A percentile compares a stretch with the other conserved stretches of the same genome.
phyloP scores from a whole-genome alignment of 2,113 vertebrate species.

The Cephalopholis sonnerati region DNA sequence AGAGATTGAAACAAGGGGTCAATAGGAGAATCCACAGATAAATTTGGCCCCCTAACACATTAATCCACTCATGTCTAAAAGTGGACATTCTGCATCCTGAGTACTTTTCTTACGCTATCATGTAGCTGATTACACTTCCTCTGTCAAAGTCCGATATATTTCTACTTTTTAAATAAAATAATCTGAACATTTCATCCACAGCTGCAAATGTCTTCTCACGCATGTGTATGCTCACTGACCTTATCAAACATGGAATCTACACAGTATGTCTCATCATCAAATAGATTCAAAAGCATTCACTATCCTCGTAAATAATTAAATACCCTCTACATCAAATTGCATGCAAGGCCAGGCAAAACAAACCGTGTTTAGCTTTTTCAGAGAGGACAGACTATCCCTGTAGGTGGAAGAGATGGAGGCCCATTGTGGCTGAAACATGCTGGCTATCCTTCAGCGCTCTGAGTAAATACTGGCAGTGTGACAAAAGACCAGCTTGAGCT shows the following conservation, averaged over 20 bases:
- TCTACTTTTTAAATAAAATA: neutral
- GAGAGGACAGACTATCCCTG: slow-evolving; percentile 13
- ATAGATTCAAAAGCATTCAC: slow-evolving; percentile 9
- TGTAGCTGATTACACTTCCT: neutral
- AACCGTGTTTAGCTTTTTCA: slow-evolving; percentile 2
- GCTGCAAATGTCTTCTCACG: neutral
- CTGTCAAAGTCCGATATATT: neutral
- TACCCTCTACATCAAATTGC: slow-evolving; percentile 56
- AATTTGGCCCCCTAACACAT: too few relatives aligned
- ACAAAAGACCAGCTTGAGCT: slow-evolving; percentile 54
- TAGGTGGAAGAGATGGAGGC: slow-evolving; percentile 47
- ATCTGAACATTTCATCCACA: neutral
- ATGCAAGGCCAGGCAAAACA: slow-evolving; percentile 72
- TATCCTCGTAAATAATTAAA: slow-evolving; percentile 54
- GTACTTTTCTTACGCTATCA: neutral
- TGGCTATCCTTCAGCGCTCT: slow-evolving; percentile 40
- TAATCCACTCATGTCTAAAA: too few relatives aligned
- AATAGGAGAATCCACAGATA: neutral
- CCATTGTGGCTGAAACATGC: slow-evolving; percentile 69
- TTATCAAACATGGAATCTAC: slow-evolving; percentile 40
- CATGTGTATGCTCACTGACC: neutral
- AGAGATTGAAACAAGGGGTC: neutral
- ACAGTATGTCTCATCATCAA: slow-evolving; percentile 25
- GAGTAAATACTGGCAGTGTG: slow-evolving; percentile 68
- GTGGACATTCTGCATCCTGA: neutral